Evolutionary conservation across 2,797 vertebrate genomes (phyloP), one percentile per base, ranked within the genome.

Genomic region (Nyctibius grandis): DNA sequence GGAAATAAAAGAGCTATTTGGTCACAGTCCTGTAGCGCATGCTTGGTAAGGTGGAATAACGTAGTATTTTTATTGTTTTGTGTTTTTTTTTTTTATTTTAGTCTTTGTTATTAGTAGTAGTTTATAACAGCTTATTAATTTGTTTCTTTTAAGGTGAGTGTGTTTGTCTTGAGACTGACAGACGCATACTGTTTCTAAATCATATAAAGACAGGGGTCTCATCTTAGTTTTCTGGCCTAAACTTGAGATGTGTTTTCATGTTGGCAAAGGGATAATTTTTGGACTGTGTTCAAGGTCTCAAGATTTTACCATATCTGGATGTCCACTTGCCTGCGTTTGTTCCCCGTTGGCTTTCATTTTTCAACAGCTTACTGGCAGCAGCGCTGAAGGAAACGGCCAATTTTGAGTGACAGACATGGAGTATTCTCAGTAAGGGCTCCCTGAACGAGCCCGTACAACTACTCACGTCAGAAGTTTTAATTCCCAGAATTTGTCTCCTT

Each of bases 271-370:
- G 81, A 77, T 88, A 21, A 26, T 25, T 94, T 94, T 53, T 95
- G 94, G 86, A 11, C 47, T 11, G 61, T 31, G n/a, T 69, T 79
- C 90, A 92, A 59, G 42, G 51, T 53, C 40, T 64, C 16, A 28
- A 77, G 91, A 91, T 88, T 94, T 96, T 84, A 61, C 95, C 85
- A 69, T 92, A 91, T 96, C 59, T 96, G 94, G 91, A 20, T 73
- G 87, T 95, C 36, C 78, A 63, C 40, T 95, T 89, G 91, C 54
- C 54, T 87, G 65, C 0, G 2, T 56, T 38, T 76, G 59, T 60
- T 88, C 47, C 50, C 63, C 51, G 88, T 89, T 75, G 60, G 86
- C 75, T 92, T 80, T 78, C 44, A 36, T 69, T 81, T 94, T 44
- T 12, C 60, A 14, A 14, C 38, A 36, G 75, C 60, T 74, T 67